phyloP scores from a whole-genome alignment of 1,140 invertebrate species.

The Cydia splendana region DNA sequence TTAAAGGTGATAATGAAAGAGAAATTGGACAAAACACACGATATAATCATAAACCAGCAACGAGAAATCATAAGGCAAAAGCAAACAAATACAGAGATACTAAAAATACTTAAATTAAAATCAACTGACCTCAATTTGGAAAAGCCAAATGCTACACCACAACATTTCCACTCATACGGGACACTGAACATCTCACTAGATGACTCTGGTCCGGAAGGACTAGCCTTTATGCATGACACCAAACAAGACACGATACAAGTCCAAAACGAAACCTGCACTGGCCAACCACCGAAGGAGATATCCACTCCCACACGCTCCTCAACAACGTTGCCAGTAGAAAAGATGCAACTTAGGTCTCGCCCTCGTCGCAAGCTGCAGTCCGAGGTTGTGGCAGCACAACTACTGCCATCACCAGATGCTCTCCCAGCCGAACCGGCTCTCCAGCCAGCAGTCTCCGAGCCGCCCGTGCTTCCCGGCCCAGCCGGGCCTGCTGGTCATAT shows the following conservation, averaged over 20 bases:
- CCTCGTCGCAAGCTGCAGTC: constrained; percentile 1
- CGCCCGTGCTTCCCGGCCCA: background rate
- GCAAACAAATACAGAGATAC: background rate
- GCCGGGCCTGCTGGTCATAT: background rate
- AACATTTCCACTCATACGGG: background rate
- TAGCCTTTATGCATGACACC: background rate
- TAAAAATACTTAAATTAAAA: background rate
- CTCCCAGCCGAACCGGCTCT: background rate
- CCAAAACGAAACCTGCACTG: background rate
- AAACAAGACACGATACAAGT: background rate
- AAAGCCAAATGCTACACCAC: background rate
- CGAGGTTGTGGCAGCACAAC: background rate
- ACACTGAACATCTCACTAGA: background rate
- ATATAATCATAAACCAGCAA: background rate
- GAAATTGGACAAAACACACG: background rate
- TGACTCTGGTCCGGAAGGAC: background rate
- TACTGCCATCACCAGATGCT: background rate
- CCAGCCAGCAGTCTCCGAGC: background rate
- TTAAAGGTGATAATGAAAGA: background rate
- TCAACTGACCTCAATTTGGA: background rate
- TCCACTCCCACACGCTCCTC: background rate
- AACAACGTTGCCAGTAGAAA: background rate
- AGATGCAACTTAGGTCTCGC: background rate
- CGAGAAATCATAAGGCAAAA: background rate
- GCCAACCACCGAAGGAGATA: background rate